A percentile compares a stretch with the other conserved stretches of the same genome.
These are phyloP conservation scores for Zoanthus sansibaricus DNA, from an alignment of 92 coral and sea anemone genomes.

Conservation along the genomic window DNA sequence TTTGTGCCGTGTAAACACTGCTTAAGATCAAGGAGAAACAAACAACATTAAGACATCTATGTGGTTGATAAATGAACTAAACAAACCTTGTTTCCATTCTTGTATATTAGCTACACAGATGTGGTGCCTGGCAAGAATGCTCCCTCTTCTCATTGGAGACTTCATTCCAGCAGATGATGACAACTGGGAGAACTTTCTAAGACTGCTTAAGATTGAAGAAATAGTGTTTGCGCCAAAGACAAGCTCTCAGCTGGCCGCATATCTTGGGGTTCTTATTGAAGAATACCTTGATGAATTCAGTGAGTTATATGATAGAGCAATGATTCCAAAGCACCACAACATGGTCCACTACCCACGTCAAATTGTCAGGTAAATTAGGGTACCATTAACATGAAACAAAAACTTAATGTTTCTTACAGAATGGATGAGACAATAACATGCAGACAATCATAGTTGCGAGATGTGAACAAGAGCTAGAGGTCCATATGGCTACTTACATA, in stretches of 20 bases:
- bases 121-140: conserved; percentile 74
- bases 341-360: conserved; percentile 81
- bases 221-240: conserved; percentile 72
- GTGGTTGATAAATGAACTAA: background rate
- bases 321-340: conserved; percentile 74
- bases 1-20: too few relatives aligned
- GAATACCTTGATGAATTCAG: conserved; percentile 61
- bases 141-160: conserved; percentile 68
- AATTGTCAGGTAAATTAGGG: conserved; percentile 63
- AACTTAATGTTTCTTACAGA: background rate
- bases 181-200: conserved; percentile 60
- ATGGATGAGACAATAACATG: background rate
- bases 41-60: background rate
- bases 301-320: conserved; percentile 22
- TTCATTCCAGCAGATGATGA: conserved; percentile 60
- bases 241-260: conserved; percentile 65
- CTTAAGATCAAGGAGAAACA: background rate
- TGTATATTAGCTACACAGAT: conserved; percentile 64
- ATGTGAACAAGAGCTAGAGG: too few relatives aligned
- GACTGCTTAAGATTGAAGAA: conserved; percentile 1
- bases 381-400: background rate
- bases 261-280: conserved; percentile 60
- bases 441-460: background rate
- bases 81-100: background rate
- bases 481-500: too few relatives aligned